A percentile compares a stretch with the other conserved stretches of the same genome.
These are phyloP conservation scores for Sarcophaga peregrina DNA, from an alignment of 1,140 invertebrate genomes.

Conservation along the genomic window DNA sequence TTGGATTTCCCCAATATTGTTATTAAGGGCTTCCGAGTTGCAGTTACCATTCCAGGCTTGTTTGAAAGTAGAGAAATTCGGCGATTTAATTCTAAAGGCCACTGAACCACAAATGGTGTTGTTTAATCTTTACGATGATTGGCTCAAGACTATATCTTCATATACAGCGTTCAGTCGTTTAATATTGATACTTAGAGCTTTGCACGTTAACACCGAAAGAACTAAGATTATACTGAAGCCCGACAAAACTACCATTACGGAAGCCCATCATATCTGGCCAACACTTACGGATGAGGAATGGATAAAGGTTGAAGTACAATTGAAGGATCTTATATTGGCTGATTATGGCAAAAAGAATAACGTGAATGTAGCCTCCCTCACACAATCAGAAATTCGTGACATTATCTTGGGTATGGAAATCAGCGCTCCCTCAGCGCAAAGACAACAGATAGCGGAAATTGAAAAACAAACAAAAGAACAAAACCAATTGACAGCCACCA, in stretches of 20 bases:
- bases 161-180: conserved; percentile 97
- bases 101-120: conserved; percentile 99
- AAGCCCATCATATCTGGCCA: conserved; percentile 99
- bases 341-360: conserved; percentile 99
- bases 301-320: conserved; percentile 98
- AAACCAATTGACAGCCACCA: conserved; percentile 96
- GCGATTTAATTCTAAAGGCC: conserved; percentile 98
- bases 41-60: conserved; percentile 98
- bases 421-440: conserved; percentile 96
- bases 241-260: conserved; percentile 98
- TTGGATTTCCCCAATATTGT: conserved; percentile 99
- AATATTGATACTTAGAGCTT: conserved; percentile 94
- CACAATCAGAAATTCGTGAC: conserved; percentile 98
- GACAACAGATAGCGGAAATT: conserved; percentile 99
- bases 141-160: conserved; percentile 96
- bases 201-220: conserved; percentile 99
- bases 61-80: conserved; percentile 99
- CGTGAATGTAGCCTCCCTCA: conserved; percentile 98
- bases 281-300: conserved; percentile 97
- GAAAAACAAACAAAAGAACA: conserved; percentile 99
- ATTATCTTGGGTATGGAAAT: conserved; percentile 99
- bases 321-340: conserved; percentile 98
- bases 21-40: conserved; percentile 97
- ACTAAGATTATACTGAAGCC: conserved; percentile 99
- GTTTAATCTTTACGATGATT: conserved; percentile 99